These are phyloP conservation scores for Nomada hirtipes DNA, from an alignment of 2,888 invertebrate genomes.

Conservation along the genomic window DNA sequence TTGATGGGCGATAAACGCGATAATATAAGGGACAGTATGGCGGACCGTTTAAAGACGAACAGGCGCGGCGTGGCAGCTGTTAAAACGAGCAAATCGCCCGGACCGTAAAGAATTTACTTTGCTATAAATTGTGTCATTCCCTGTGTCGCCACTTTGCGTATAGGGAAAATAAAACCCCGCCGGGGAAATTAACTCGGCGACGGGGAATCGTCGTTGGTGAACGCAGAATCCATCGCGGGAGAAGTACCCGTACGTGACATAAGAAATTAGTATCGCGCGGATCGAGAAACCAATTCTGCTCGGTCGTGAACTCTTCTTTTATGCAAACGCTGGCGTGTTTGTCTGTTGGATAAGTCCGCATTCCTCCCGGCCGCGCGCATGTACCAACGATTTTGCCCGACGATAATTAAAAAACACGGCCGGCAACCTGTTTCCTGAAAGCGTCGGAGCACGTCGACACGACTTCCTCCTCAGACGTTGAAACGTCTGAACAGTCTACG, in stretches of 20 bases:
- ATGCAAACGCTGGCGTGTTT: constrained; percentile 28
- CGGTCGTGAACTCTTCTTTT: constrained; percentile 1
- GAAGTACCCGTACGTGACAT: not conserved
- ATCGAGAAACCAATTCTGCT: constrained; percentile 7
- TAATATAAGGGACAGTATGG: constrained; percentile 53
- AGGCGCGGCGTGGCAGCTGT: constrained; percentile 30
- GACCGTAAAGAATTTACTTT: constrained; percentile 43
- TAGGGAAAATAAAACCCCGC: constrained; percentile 10
- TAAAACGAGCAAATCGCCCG: constrained; percentile 30
- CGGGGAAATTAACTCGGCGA: constrained; percentile 46
- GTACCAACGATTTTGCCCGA: constrained; percentile 33
- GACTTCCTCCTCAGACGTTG: constrained; percentile 46
- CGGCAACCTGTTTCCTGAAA: constrained; percentile 56
- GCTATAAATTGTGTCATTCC: constrained; percentile 53
- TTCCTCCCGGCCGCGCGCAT: constrained; percentile 21
- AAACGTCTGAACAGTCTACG: not conserved
- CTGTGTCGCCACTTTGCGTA: not conserved
- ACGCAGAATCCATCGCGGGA: not conserved
- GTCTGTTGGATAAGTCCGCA: constrained; percentile 15
- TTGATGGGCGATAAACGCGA: constrained; percentile 63
- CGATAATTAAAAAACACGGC: constrained; percentile 48
- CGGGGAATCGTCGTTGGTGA: not conserved
- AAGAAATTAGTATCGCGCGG: not conserved
- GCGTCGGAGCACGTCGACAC: constrained; percentile 27
- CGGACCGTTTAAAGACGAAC: constrained; percentile 28